These are phyloP conservation scores for Harpegnathos saltator DNA, from an alignment of 1,140 invertebrate species.

Conservation along the genomic window DNA sequence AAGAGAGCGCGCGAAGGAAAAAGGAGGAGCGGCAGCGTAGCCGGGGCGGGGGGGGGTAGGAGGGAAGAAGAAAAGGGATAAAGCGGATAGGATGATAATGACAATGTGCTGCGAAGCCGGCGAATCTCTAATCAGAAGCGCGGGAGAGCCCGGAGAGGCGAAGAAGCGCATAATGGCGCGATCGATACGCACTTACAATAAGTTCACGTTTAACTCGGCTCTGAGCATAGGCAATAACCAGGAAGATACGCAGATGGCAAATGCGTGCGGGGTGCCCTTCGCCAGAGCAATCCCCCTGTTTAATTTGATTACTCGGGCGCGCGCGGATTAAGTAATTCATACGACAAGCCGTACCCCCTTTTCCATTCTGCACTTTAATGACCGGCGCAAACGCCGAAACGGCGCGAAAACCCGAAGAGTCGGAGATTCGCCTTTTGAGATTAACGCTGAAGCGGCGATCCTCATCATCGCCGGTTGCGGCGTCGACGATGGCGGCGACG, in stretches of 20 bases:
- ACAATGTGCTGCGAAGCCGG: not conserved
- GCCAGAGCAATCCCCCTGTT: constrained; percentile 67
- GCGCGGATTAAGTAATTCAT: constrained; percentile 73
- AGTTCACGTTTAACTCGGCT: constrained; percentile 47
- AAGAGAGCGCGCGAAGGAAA: no score
- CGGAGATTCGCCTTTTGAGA: constrained; percentile 37
- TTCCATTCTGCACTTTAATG: constrained; percentile 20
- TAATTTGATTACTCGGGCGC: constrained; percentile 71
- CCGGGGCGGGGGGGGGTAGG: no score
- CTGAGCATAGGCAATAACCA: constrained; percentile 35
- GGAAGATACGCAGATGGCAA: constrained; percentile 42
- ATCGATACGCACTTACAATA: constrained; percentile 62
- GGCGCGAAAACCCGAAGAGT: constrained; percentile 47
- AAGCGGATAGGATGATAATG: constrained; percentile 7
- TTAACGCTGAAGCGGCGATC: constrained; percentile 54
- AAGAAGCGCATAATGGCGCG: not conserved
- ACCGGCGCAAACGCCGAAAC: constrained; percentile 2
- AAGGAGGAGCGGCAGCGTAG: no score
- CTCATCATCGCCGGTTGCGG: no score
- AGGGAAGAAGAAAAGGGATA: no score
- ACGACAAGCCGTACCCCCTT: constrained; percentile 52
- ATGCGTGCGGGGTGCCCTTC: constrained; percentile 51
- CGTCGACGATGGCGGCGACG: no score
- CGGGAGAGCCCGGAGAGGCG: not conserved
- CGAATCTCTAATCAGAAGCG: constrained; percentile 24